Evolutionary conservation across 1,140 invertebrate species (phyloP).

Genomic region (Eriocheir sinensis): DNA sequence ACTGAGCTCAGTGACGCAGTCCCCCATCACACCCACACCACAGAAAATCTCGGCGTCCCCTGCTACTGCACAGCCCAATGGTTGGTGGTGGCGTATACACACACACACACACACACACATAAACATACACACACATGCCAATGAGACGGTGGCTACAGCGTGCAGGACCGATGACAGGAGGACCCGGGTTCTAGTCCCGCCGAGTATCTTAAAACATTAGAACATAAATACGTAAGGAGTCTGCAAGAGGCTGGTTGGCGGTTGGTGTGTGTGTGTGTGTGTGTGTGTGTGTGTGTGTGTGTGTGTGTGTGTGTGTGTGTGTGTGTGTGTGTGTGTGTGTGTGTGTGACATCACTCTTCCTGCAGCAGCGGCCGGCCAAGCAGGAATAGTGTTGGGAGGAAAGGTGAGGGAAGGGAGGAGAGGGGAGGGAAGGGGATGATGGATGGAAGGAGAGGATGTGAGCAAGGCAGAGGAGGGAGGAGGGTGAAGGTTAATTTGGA

Average conservation of each 20-base stretch:
- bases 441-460: background rate
- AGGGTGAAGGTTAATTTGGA: background rate
- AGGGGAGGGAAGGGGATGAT: background rate
- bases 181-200: too few relatives aligned
- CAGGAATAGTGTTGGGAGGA: background rate
- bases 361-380: background rate
- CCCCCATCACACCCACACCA: background rate
- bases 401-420: background rate
- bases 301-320: slow-evolving; percentile 1
- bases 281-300: slow-evolving; percentile 33
- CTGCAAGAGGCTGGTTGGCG: too few relatives aligned
- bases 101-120: slow-evolving; percentile 49
- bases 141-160: background rate
- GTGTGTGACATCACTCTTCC: background rate
- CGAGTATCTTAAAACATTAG: too few relatives aligned
- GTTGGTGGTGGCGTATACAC: background rate
- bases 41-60: background rate
- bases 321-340: slow-evolving; percentile 14
- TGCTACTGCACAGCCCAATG: background rate
- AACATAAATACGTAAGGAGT: background rate
- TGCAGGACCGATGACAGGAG: background rate
- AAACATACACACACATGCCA: background rate
- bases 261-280: slow-evolving; percentile 29
- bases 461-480: background rate
- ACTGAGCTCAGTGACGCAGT: background rate